Evolutionary conservation across 2,888 invertebrate species (phyloP), one percentile per base, ranked within the genome.

Genomic region (Sarcophaga variegata): DNA sequence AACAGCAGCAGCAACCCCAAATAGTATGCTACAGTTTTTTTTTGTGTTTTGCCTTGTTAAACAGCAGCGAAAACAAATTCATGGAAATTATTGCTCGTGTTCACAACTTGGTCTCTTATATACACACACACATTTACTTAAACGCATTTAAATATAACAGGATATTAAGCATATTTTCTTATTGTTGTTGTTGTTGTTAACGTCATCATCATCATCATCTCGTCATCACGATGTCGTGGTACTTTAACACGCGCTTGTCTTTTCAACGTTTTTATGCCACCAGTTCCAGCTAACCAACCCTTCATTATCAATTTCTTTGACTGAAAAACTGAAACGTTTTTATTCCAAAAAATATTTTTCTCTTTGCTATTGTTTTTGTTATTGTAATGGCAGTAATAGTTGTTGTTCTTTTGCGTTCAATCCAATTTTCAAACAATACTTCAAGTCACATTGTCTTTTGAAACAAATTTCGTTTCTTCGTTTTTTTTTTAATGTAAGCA

Each of bases 1-100:
- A 77, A 81, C 70, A 83, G 70, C 78, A 82, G 81, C 84, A 83
- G 71, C 87, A 69, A 81, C 83, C 37, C 84, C 87, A 59, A 67
- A 80, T 62, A 4, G 14, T 84, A 84, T 69, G 84, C 72, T 78
- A 72, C 45, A 62, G 62, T 69, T 27, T 45, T 22, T 49, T 10
- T 10, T 22, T 22, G 22, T 45, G 25, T 66, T 70, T 64, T 76
- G 54, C 62, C 81, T 83, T 63, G 59, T 84, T 76, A 87, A 84
- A 81, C 76, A 54, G 54, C 17, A 54, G 54, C 54, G 17, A 17
- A 54, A 54, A 79, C 64, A 87, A 84, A 84, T 87, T 87, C 84
- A 87, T 87, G 87, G 67, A 87, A 87, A 87, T 87, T 84, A 80
- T 84, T 83, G 74, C 69, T 75, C 54, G 70, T 81, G 78, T 84